A percentile compares a stretch with the other conserved stretches of the same genome.
Conservation (phyloP, 2,113 vertebrate genomes). For the Halcyon senegalensis region DNA sequence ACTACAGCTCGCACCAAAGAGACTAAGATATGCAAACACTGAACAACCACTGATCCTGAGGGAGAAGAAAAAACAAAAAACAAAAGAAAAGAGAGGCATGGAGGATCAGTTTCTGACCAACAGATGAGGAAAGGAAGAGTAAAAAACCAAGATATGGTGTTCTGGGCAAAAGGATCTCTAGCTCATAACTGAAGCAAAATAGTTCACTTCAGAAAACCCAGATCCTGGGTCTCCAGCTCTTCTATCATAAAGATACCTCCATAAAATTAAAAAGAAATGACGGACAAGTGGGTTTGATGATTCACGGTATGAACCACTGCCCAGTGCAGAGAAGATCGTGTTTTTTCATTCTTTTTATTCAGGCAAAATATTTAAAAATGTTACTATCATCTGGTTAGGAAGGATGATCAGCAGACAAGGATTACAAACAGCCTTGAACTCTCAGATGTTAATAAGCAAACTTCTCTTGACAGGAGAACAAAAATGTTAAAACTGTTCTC, state of each 20-base stretch:
- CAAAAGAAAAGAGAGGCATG: background rate
- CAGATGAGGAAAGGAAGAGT: rapidly evolving
- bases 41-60: background rate
- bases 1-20: background rate
- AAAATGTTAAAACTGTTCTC: background rate
- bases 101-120: background rate
- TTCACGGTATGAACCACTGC: background rate
- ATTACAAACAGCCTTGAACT: background rate
- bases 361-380: background rate
- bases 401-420: background rate
- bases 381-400: background rate
- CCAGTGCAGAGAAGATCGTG: background rate
- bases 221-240: background rate
- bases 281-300: background rate
- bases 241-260: background rate
- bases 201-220: background rate
- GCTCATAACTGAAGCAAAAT: background rate
- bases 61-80: background rate
- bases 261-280: background rate
- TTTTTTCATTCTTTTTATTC: background rate
- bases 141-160: background rate
- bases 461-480: background rate
- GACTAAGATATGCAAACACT: background rate
- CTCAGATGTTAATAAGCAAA: background rate
- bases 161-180: background rate